phyloP scores from a whole-genome alignment of 1,140 invertebrate species.

The Drosophila nebulosa region DNA sequence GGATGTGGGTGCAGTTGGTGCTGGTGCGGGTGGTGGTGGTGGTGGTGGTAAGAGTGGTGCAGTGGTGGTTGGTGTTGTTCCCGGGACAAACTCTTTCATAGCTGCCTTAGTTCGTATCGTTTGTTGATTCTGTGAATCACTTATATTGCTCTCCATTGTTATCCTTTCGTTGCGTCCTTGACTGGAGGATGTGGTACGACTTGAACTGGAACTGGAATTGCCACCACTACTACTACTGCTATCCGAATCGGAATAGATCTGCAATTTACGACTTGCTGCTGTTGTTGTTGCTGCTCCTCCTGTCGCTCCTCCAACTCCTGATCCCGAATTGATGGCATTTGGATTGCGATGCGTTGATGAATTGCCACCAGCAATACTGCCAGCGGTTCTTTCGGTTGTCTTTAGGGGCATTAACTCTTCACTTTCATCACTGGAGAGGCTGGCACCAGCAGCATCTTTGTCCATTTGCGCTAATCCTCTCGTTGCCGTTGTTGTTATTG shows the following conservation, averaged over 20 bases:
- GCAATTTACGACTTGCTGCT: conserved; percentile 35
- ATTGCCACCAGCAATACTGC: background rate
- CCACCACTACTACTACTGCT: conserved; percentile 23
- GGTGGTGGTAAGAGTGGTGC: conserved; percentile 27
- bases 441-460: conserved; percentile 83
- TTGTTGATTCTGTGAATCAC: conserved; percentile 86
- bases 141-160: conserved; percentile 83
- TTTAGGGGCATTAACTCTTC: conserved; percentile 86
- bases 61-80: conserved; percentile 51
- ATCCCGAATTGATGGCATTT: background rate
- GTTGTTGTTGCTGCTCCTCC: conserved; percentile 81
- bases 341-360: background rate
- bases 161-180: conserved; percentile 31
- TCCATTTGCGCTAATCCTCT: conserved; percentile 83
- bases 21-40: background rate
- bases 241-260: conserved; percentile 77
- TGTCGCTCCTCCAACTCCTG: conserved; percentile 83
- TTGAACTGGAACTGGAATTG: background rate
- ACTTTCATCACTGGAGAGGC: conserved; percentile 86
- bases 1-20: too few species aligned
- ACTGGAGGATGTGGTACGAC: background rate
- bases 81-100: conserved; percentile 88
- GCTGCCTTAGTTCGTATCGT: conserved; percentile 89
- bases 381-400: conserved; percentile 4
- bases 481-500: conserved; percentile 16